These are phyloP conservation scores for Trachelipus rathkii DNA, from an alignment of 1,140 invertebrate genomes.

Conservation along the genomic window DNA sequence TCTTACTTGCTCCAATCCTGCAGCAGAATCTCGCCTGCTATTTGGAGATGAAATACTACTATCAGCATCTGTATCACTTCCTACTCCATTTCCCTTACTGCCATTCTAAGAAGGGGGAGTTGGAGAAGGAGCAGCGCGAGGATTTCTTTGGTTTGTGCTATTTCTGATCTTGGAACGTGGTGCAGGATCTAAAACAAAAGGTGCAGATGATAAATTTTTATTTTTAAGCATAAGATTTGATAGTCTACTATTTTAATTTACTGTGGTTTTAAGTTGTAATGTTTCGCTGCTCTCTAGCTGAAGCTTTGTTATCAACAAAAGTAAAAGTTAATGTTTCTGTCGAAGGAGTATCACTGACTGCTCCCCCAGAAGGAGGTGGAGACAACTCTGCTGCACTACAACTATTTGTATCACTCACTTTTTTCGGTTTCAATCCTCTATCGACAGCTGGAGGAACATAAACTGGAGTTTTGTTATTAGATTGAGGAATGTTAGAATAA, in stretches of 20 bases:
- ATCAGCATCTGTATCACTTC: slow-evolving; percentile 31
- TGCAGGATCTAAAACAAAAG: slow-evolving; percentile 39
- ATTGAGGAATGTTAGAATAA: slow-evolving; percentile 50
- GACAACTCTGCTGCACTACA: slow-evolving; percentile 49
- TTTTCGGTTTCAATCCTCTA: slow-evolving; percentile 47
- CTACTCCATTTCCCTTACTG: slow-evolving; percentile 26
- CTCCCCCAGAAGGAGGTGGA: slow-evolving; percentile 48
- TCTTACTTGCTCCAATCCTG: slow-evolving; percentile 43
- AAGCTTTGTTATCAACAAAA: no score
- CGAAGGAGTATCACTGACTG: slow-evolving; percentile 37
- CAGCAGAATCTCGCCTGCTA: slow-evolving; percentile 37
- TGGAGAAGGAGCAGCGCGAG: slow-evolving; percentile 50
- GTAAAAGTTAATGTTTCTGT: slow-evolving; percentile 20
- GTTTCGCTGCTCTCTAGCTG: no score
- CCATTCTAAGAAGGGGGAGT: slow-evolving; percentile 45
- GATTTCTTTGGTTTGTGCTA: slow-evolving; percentile 37
- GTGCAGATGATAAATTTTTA: no score
- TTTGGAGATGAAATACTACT: slow-evolving; percentile 27
- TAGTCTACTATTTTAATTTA: no score
- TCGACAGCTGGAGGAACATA: slow-evolving; percentile 54
- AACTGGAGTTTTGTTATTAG: slow-evolving; percentile 55
- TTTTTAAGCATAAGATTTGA: no score
- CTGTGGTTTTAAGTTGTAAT: slow-evolving; percentile 57
- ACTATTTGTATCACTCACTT: slow-evolving; percentile 35
- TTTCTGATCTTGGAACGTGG: slow-evolving; percentile 19